A percentile compares a stretch with the other conserved stretches of the same genome.
Evolutionary conservation across 2,888 invertebrate genomes (phyloP).

Genomic region (Phorcus lineatus): DNA sequence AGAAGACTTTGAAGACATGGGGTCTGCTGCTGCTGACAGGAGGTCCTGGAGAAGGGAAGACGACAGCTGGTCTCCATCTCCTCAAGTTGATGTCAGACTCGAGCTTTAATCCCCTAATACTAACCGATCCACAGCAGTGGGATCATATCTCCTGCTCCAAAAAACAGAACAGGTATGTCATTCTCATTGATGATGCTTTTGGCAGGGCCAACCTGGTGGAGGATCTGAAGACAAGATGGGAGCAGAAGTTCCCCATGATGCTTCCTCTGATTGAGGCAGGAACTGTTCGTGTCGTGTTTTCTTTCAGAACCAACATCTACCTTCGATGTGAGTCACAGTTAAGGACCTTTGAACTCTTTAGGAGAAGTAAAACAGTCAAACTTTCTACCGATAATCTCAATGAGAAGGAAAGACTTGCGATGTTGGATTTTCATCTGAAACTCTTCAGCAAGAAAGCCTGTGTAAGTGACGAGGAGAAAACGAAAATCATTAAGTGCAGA

Average conservation of each 20-base stretch:
- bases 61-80: not conserved
- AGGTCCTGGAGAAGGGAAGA: not conserved
- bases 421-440: not conserved
- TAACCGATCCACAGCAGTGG: not conserved
- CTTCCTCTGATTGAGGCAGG: not conserved
- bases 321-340: too few species aligned
- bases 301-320: not conserved
- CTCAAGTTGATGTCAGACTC: not conserved
- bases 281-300: not conserved
- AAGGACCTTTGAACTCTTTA: not conserved
- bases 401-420: not conserved
- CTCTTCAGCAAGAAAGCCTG: not conserved
- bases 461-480: not conserved
- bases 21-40: not conserved
- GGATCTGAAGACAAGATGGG: not conserved
- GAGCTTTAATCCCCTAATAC: not conserved
- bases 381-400: not conserved
- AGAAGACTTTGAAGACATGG: not conserved
- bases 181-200: not conserved
- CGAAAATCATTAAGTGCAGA: not conserved
- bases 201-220: not conserved
- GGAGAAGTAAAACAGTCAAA: not conserved
- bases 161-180: not conserved
- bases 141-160: not conserved
- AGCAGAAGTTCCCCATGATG: not conserved